Evolutionary conservation across 1,140 invertebrate genomes (phyloP).

Genomic region (Ostrea edulis): DNA sequence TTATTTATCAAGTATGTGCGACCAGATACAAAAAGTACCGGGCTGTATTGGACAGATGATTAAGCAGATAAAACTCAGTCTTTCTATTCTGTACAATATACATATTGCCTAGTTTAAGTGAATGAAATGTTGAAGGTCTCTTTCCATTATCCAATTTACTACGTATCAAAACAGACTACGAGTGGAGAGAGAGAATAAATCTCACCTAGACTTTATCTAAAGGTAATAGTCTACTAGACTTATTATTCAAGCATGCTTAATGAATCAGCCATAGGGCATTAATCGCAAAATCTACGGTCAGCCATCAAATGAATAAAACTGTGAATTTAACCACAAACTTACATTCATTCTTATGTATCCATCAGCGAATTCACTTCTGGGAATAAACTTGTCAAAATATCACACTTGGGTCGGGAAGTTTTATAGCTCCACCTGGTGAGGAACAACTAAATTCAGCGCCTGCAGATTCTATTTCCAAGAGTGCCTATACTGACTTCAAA

Average conservation of each 20-base stretch:
- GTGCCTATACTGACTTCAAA: not conserved
- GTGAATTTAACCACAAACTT: not conserved
- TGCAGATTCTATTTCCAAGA: not conserved
- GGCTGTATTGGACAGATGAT: too few relatives aligned
- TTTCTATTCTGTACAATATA: too few relatives aligned
- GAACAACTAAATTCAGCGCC: not conserved
- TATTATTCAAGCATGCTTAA: constrained; percentile 19
- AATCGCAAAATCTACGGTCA: not conserved
- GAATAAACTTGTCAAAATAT: not conserved
- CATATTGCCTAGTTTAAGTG: too few relatives aligned
- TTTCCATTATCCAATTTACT: not conserved
- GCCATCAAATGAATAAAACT: constrained; percentile 1
- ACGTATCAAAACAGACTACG: not conserved
- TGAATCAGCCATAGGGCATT: constrained; percentile 10
- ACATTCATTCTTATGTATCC: not conserved
- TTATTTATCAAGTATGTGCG: too few relatives aligned
- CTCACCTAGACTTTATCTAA: not conserved
- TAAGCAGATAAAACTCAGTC: too few relatives aligned
- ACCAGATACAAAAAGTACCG: too few relatives aligned
- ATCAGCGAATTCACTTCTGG: not conserved
- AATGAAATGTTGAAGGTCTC: not conserved
- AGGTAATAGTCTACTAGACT: not conserved
- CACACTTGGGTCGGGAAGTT: not conserved
- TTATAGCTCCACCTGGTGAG: not conserved
- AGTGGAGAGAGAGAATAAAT: not conserved